A percentile compares a stretch with the other conserved stretches of the same genome.
Conservation (phyloP, 2,797 vertebrate species). For the Poeciliopsis gracilis region DNA sequence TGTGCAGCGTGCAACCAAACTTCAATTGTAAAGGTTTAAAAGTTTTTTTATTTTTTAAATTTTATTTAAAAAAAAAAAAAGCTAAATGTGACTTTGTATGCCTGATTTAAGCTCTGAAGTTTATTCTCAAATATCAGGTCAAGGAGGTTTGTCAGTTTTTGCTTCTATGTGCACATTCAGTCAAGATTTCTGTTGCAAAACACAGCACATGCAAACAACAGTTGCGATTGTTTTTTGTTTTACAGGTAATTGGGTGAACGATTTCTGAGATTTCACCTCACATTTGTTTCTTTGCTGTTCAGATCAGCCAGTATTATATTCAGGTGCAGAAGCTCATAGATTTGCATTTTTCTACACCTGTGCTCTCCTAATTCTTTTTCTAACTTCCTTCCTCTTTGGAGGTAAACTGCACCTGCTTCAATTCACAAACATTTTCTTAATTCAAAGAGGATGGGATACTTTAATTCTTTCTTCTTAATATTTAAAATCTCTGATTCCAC, state of each 20-base stretch:
- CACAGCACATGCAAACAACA: neutral
- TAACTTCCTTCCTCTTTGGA: conserved; percentile 7
- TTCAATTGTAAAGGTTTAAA: neutral
- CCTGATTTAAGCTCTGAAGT: neutral
- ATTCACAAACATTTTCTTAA: conserved; percentile 41
- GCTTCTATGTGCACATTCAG: neutral
- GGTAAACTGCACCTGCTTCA: conserved; percentile 36
- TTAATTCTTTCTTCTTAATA: conserved; percentile 27
- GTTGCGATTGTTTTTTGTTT: neutral
- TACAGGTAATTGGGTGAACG: neutral
- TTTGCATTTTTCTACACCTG: neutral
- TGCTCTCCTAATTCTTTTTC: conserved; percentile 10
- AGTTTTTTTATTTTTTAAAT: too few species aligned
- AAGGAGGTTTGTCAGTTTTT: neutral
- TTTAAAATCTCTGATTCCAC: conserved; percentile 44
- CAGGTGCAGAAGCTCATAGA: neutral
- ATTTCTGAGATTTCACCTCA: neutral
- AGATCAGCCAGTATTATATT: conserved; percentile 11
- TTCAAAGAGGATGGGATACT: conserved; percentile 30
- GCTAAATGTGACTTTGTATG: neutral
- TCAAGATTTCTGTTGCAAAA: neutral
- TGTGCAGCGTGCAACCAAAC: neutral
- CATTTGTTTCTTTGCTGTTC: conserved; percentile 26
- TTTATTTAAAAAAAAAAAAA: too few species aligned
- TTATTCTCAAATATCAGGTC: conserved; percentile 13